These are phyloP conservation scores for Dendrophyllia cribrosa DNA, from an alignment of 64 coral and sea anemone genomes.

Conservation along the genomic window DNA sequence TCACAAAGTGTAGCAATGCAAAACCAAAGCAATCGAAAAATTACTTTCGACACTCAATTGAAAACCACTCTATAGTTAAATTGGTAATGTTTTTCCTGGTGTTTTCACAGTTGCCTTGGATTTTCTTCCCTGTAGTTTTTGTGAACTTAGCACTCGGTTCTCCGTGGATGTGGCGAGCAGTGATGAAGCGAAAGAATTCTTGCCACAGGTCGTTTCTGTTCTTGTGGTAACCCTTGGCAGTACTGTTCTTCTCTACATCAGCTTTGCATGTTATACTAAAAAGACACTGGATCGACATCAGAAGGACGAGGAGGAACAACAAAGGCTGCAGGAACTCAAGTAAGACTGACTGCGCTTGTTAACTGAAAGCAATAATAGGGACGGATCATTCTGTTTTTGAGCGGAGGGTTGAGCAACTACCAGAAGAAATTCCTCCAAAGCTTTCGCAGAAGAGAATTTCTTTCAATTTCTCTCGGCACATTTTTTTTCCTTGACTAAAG, in stretches of 20 bases:
- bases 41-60: no score
- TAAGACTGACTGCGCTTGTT: not conserved
- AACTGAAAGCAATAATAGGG: not conserved
- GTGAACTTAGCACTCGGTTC: constrained; percentile 76
- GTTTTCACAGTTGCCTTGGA: not conserved
- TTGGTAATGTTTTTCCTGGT: not conserved
- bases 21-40: no score
- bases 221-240: constrained; percentile 55
- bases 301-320: constrained; percentile 57
- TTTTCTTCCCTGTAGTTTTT: constrained; percentile 68
- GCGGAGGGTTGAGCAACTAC: no score
- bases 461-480: no score
- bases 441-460: no score
- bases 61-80: not conserved
- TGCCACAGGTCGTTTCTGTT: constrained; percentile 57
- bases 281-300: constrained; percentile 73
- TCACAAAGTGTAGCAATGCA: no score
- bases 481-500: no score
- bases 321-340: constrained; percentile 88
- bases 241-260: constrained; percentile 57
- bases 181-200: constrained; percentile 21
- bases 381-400: no score
- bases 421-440: no score
- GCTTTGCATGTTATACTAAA: constrained; percentile 73
- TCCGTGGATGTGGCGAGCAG: constrained; percentile 56